Conservation (phyloP, 2,797 vertebrate species). For the Pseudomugil tenellus region DNA sequence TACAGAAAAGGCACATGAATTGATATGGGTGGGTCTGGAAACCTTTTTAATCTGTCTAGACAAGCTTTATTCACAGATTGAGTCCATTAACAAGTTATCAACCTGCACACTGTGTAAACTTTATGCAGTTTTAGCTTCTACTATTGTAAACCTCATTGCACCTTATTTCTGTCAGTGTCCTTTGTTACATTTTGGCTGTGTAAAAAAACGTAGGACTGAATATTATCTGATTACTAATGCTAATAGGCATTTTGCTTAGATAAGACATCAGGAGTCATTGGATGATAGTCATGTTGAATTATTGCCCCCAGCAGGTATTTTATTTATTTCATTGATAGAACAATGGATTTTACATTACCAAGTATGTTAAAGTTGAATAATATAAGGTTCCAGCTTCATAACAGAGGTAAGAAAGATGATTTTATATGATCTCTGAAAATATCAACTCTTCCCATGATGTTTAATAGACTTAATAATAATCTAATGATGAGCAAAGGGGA, state of each 20-base stretch:
- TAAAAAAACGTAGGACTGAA: background rate
- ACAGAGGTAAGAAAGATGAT: too few relatives aligned
- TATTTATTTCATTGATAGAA: conserved; percentile 27
- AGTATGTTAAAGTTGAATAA: too few relatives aligned
- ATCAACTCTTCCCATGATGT: too few relatives aligned
- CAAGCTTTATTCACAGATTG: conserved; percentile 62
- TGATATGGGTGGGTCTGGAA: conserved; percentile 34
- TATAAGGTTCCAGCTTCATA: too few relatives aligned
- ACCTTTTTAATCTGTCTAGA: conserved; percentile 55
- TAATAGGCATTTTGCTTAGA: background rate
- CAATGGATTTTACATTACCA: too few relatives aligned
- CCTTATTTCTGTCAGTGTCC: background rate
- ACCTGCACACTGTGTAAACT: conserved; percentile 8
- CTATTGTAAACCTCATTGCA: background rate
- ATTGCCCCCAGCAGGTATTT: conserved; percentile 27
- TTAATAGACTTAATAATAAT: too few relatives aligned
- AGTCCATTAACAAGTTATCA: conserved; percentile 43
- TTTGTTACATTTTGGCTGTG: too few relatives aligned
- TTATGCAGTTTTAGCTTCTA: too few relatives aligned
- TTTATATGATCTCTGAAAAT: too few relatives aligned
- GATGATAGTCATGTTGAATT: conserved; percentile 18
- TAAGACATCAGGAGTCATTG: conserved; percentile 11
- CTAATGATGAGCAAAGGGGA: too few relatives aligned
- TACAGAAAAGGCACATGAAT: conserved; percentile 9
- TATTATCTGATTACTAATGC: conserved; percentile 26